These are phyloP conservation scores for Caenorhabditis plicata DNA, from an alignment of 2,888 invertebrate species.

Conservation along the genomic window DNA sequence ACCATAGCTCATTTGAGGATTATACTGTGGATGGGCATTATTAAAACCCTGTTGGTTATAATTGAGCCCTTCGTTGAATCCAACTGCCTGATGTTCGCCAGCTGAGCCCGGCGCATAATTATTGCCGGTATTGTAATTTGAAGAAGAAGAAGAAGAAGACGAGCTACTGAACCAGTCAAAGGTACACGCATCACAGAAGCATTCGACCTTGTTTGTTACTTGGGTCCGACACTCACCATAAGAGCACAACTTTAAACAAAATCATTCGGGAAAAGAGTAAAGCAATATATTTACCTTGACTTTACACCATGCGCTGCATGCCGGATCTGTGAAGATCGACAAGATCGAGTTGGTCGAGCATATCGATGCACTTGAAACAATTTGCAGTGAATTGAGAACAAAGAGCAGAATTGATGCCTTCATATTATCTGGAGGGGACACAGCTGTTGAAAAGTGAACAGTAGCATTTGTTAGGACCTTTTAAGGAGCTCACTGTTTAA, in stretches of 20 bases:
- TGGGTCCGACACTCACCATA: constrained; percentile 14
- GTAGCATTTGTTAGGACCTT: too few species aligned
- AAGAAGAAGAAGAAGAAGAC: constrained; percentile 12
- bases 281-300: constrained; percentile 22
- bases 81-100: constrained; percentile 2
- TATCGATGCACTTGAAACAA: constrained; percentile 4
- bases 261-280: too few species aligned
- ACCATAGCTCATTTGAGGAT: not conserved
- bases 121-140: constrained; percentile 11
- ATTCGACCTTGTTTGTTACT: constrained; percentile 10
- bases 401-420: not conserved
- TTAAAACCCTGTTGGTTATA: constrained; percentile 11
- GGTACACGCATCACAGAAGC: constrained; percentile 18
- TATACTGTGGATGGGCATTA: constrained; percentile 2
- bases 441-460: too few species aligned
- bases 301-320: constrained; percentile 32
- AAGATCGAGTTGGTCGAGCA: constrained; percentile 19
- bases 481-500: too few species aligned
- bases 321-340: constrained; percentile 21
- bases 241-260: constrained; percentile 16
- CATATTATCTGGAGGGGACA: too few species aligned
- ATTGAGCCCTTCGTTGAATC: constrained; percentile 2
- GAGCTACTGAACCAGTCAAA: constrained; percentile 19
- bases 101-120: not conserved
- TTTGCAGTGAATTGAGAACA: too few species aligned